Evolutionary conservation across 2,888 invertebrate genomes (phyloP).

Genomic region (Eupithecia centaureata): DNA sequence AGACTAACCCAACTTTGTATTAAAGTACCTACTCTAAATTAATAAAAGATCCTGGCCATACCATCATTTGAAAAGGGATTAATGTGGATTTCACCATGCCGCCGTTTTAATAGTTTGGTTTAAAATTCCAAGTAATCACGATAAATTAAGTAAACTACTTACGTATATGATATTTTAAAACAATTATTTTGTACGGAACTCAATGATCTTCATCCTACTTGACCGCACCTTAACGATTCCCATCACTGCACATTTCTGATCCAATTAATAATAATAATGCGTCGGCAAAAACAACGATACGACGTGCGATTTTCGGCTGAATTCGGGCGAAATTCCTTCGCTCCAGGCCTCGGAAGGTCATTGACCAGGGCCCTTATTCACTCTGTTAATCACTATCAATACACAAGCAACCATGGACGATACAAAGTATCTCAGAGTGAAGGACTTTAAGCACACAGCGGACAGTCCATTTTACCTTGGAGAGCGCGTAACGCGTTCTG

Average conservation of each 20-base stretch:
- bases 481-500: neutral
- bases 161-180: too few species aligned
- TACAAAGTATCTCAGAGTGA: neutral
- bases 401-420: neutral
- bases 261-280: conserved; percentile 82
- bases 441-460: neutral
- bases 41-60: too few species aligned
- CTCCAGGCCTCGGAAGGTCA: conserved; percentile 59
- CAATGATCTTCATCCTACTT: conserved; percentile 45
- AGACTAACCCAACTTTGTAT: too few species aligned
- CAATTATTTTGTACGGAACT: too few species aligned
- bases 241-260: conserved; percentile 69
- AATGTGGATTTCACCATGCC: too few species aligned
- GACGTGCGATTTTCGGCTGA: conserved; percentile 77
- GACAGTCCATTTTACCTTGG: neutral
- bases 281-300: conserved; percentile 74
- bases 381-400: neutral
- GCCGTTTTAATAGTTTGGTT: too few species aligned
- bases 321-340: conserved; percentile 76
- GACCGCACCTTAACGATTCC: conserved; percentile 63
- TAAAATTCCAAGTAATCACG: too few species aligned
- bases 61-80: too few species aligned
- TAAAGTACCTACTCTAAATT: too few species aligned
- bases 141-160: too few species aligned
- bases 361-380: conserved; percentile 46